Conservation (phyloP, 2,888 invertebrate species). For the Hemaris fuciformis region DNA sequence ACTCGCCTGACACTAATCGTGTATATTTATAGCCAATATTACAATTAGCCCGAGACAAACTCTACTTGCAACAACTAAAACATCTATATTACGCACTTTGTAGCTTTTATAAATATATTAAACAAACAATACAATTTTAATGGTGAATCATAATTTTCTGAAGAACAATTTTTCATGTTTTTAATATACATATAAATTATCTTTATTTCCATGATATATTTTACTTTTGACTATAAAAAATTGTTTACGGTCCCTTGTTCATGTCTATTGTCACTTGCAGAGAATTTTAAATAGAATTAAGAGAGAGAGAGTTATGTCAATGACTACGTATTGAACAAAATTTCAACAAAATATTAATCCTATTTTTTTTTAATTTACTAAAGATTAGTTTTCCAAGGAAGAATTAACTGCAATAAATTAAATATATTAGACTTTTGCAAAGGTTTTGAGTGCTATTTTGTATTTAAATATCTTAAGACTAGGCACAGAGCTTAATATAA, state of each 20-base stretch:
- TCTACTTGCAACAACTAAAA: not conserved
- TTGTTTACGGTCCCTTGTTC: not conserved
- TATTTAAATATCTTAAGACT: not conserved
- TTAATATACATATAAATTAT: no score
- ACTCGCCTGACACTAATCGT: not conserved
- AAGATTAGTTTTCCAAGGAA: no score
- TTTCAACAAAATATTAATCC: no score
- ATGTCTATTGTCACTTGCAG: not conserved
- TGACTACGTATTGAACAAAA: no score
- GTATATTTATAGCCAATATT: not conserved
- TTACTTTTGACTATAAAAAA: no score
- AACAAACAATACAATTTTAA: no score
- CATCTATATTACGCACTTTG: not conserved
- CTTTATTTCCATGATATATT: no score
- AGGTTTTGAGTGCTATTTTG: not conserved
- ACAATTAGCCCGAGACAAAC: not conserved
- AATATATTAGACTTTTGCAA: not conserved
- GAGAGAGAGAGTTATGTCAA: no score
- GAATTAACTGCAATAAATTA: not conserved
- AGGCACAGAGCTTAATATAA: constrained; percentile 8
- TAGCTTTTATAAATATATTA: no score
- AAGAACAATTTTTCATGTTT: no score
- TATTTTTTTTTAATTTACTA: not conserved
- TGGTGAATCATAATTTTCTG: no score
- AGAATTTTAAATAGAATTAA: not conserved